phyloP scores from a whole-genome alignment of 2,113 vertebrate genomes.

The Lycocorax pyrrhopterus region DNA sequence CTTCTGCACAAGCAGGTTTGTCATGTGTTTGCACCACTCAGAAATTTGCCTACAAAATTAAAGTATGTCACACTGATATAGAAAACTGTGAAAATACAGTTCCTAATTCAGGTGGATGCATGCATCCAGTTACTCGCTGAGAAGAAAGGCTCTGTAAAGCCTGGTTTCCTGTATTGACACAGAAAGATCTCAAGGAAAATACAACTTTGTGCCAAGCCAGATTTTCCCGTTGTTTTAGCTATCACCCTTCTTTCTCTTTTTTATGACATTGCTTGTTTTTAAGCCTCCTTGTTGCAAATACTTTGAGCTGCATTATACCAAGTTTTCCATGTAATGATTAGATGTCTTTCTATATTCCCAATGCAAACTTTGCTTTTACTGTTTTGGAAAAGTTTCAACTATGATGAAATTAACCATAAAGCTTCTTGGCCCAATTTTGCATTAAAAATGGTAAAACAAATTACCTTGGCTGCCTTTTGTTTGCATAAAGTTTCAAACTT shows the following conservation, averaged over 20 bases:
- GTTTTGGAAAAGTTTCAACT: slow-evolving; percentile 32
- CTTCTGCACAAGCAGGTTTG: not conserved
- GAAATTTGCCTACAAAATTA: not conserved
- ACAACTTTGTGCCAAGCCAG: not conserved
- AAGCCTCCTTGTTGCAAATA: not conserved
- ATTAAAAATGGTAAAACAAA: not conserved
- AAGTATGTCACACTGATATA: not conserved
- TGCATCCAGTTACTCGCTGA: not conserved
- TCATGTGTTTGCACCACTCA: not conserved
- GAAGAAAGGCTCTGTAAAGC: not conserved
- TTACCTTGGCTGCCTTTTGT: not conserved
- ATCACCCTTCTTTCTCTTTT: not conserved
- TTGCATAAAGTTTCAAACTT: not conserved
- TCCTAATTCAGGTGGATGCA: not conserved
- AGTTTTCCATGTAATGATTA: not conserved
- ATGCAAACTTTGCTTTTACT: slow-evolving; percentile 21
- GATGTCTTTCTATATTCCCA: not conserved
- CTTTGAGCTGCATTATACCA: not conserved
- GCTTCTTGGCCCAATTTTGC: not conserved
- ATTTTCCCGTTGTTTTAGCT: not conserved
- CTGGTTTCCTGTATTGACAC: not conserved
- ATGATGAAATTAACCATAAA: slow-evolving; percentile 8
- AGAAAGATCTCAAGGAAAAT: not conserved
- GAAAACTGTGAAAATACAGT: not conserved
- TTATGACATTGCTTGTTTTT: not conserved